phyloP scores from a whole-genome alignment of 1,140 invertebrate species.

The Dolichoris vasculosae region DNA sequence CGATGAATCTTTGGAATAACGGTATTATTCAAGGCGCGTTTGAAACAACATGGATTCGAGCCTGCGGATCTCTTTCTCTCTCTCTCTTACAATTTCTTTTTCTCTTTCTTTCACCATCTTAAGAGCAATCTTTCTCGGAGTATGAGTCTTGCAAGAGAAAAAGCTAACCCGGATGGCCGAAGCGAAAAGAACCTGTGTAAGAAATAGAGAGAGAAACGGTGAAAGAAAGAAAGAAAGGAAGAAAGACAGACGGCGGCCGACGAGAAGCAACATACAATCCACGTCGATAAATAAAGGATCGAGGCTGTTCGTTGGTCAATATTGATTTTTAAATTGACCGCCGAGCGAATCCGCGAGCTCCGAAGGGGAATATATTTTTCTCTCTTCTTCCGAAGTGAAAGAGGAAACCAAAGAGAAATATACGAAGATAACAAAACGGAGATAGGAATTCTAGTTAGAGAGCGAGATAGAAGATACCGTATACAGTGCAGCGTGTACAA shows the following conservation, averaged over 20 bases:
- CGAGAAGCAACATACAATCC: constrained; percentile 63
- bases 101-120: neutral
- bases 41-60: constrained; percentile 63
- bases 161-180: constrained; percentile 47
- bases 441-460: constrained; percentile 71
- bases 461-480: constrained; percentile 47
- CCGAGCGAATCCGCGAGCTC: constrained; percentile 55
- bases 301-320: constrained; percentile 72
- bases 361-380: neutral
- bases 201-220: neutral
- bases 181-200: constrained; percentile 48
- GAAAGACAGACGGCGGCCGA: neutral
- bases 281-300: constrained; percentile 74
- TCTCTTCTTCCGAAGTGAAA: neutral
- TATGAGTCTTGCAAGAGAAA: neutral
- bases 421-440: constrained; percentile 59
- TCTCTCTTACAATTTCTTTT: neutral
- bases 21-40: constrained; percentile 69
- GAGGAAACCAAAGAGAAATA: constrained; percentile 31
- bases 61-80: neutral
- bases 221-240: neutral
- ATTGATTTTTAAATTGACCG: constrained; percentile 76
- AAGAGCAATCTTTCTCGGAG: constrained; percentile 48
- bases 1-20: constrained; percentile 55
- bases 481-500: constrained; percentile 11